These are phyloP conservation scores for Calliphora vicina DNA, from an alignment of 1,140 invertebrate genomes.

Conservation along the genomic window DNA sequence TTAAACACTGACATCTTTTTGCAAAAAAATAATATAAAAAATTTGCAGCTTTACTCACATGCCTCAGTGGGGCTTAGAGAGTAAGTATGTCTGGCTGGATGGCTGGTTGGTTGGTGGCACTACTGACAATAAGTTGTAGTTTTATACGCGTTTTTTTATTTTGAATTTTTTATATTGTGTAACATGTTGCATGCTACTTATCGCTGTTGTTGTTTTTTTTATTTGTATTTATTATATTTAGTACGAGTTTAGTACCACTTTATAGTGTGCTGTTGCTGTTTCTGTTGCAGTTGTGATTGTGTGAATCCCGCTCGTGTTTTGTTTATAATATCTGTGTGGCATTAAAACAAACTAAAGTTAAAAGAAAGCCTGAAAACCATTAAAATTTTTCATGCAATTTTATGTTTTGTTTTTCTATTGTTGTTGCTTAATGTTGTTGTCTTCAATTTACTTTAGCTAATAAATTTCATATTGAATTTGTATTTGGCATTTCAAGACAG, in stretches of 20 bases:
- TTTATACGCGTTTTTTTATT: slow-evolving; percentile 23
- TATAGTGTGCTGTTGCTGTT: slow-evolving; percentile 8
- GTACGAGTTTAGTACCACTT: background rate
- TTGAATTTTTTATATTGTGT: slow-evolving; percentile 18
- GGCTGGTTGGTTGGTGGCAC: too few species aligned
- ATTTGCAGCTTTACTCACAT: background rate
- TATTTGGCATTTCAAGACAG: too few species aligned
- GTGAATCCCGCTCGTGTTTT: background rate
- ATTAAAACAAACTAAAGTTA: background rate
- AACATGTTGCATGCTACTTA: slow-evolving; percentile 14
- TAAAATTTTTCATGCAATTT: slow-evolving; percentile 23
- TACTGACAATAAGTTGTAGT: slow-evolving; percentile 5
- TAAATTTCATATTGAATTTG: slow-evolving; percentile 23
- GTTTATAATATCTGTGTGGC: background rate
- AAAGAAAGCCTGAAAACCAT: background rate
- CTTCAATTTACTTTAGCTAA: background rate
- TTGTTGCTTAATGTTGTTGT: background rate
- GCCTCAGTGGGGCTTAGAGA: background rate
- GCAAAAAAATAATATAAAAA: background rate
- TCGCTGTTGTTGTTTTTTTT: background rate
- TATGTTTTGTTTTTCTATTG: background rate
- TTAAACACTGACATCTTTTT: slow-evolving; percentile 50
- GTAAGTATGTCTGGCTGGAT: background rate
- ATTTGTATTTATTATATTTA: too few species aligned
- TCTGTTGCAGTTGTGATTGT: background rate